Conservation (phyloP, 2,113 vertebrate species). For the Scopus umbretta region DNA sequence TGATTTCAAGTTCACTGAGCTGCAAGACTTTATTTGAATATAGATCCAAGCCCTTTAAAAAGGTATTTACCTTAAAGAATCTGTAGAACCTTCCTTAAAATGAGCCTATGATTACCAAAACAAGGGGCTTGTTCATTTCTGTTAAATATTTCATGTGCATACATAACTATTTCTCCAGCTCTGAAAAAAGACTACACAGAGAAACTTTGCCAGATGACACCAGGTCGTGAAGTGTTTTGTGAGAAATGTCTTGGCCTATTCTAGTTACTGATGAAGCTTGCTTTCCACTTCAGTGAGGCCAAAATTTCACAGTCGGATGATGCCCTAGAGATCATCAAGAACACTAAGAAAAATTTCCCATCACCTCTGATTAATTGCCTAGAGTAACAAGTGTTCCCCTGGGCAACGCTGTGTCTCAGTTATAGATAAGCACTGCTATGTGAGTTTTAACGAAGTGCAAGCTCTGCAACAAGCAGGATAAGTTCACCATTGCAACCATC, state of each 20-base stretch:
- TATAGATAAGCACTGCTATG: not conserved
- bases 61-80: not conserved
- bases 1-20: not conserved
- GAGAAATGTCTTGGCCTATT: conserved; percentile 53
- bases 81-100: not conserved
- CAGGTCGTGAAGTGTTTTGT: conserved; percentile 41
- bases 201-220: conserved; percentile 44
- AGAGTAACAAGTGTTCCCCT: conserved; percentile 25
- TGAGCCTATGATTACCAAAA: not conserved
- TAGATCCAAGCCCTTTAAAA: not conserved
- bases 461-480: not conserved
- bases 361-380: conserved; percentile 42
- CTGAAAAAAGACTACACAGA: not conserved
- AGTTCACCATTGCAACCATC: not conserved
- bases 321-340: conserved; percentile 47
- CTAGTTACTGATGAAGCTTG: conserved; percentile 29
- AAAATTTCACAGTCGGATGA: conserved; percentile 39
- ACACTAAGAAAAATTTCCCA: conserved; percentile 50
- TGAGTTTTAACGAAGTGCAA: conserved; percentile 8
- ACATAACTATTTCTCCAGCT: not conserved
- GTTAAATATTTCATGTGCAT: too few relatives aligned
- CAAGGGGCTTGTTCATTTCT: not conserved
- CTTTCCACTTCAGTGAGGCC: conserved; percentile 47
- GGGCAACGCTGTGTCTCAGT: not conserved
- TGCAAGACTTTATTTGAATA: not conserved